Base-by-base conservation (phyloP, 2,888 invertebrate species). In the Sinotaia quadrata region DNA sequence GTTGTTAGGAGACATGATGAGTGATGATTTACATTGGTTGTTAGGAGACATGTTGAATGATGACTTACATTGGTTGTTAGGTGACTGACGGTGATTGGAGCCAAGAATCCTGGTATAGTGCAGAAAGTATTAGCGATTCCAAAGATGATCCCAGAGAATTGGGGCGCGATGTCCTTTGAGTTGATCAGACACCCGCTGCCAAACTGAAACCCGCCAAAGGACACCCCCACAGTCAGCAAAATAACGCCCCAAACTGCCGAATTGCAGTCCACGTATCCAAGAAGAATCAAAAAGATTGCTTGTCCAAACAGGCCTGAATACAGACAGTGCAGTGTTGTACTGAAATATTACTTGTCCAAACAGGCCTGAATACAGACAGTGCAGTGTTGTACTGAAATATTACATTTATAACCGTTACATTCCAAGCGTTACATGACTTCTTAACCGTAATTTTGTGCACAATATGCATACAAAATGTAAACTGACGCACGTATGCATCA, bases 151-250 rank as follows among this genome's bases (percentile, higher is more conserved):
- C 84, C 86, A 4, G 85, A 81, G 63, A 81, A 84, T 41, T 75
- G 73, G 0, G 85, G 85, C 0, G 85, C 84, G 18, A 87, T 78
- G 69, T 87, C 86, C 34, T 82, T 79, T 34, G 79, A 77, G 73
- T 86, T 86, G 61, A 83, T 80, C 24, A 84, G 63, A 67, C 75
- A 84, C 2, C 86, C 85, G 10, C 74, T 71, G 7, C 77, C 77
- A 65, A 80, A 84, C 44, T 77, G 77, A 54, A 74, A 77, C 4
- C 84, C 84, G 15, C 74, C 75, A 65, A 80, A 57, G 24, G 82
- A 68, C 10, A 83, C 79, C 15, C 81, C 81, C 3, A 78, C 34
- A 1, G 80, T 76, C 33, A 85, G 73, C 51, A 84, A 56, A 5
- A 66, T 73, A 31, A 85, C 79, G 7, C 80, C 83, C 21, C 73